Evolutionary conservation across 2,797 vertebrate species (phyloP).

Genomic region (Galago senegalensis): DNA sequence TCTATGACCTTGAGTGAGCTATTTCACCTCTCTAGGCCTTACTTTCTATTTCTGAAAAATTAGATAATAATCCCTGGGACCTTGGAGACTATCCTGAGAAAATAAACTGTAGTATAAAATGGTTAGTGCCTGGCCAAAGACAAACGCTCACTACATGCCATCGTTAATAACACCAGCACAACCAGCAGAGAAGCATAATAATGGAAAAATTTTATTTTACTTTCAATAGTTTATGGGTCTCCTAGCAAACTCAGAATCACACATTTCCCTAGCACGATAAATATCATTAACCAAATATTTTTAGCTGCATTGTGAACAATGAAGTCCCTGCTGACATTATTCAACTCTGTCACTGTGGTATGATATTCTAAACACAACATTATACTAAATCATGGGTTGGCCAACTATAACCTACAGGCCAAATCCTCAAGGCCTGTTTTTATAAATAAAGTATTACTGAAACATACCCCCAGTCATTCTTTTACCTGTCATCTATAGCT

Average conservation of each 20-base stretch:
- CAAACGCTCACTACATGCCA: neutral
- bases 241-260: neutral
- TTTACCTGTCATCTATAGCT: neutral
- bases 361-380: neutral
- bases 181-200: neutral
- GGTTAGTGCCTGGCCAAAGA: neutral
- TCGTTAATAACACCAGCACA: neutral
- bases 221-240: neutral
- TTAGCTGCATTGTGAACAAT: neutral
- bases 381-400: neutral
- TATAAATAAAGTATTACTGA: conserved; percentile 32
- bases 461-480: neutral
- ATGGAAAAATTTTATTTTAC: neutral
- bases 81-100: neutral
- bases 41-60: conserved; percentile 36
- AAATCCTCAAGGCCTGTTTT: neutral
- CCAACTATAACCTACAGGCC: neutral
- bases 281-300: neutral
- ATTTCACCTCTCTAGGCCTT: neutral
- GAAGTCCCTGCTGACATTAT: neutral
- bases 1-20: neutral
- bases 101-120: neutral
- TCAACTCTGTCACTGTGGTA: neutral
- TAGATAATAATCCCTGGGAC: neutral
- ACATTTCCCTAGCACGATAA: neutral